Evolutionary conservation across 2,888 invertebrate species (phyloP).

Genomic region (Pterobdella sp.): DNA sequence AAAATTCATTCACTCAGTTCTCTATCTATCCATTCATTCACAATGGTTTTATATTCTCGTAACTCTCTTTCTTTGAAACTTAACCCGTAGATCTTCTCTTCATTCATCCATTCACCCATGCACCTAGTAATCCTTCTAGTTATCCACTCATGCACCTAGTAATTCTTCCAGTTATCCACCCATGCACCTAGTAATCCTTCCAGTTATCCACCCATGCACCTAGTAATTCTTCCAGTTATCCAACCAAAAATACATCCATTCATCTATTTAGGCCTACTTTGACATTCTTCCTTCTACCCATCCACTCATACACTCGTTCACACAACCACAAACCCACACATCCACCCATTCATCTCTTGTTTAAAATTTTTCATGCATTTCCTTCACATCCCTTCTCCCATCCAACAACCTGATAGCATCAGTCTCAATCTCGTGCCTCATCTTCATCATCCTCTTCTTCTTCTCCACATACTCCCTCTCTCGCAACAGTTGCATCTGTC

Average conservation of each 20-base stretch:
- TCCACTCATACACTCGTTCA: background rate
- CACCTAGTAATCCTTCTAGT: no score
- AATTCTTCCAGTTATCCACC: background rate
- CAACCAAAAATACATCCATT: background rate
- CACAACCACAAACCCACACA: background rate
- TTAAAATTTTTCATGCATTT: background rate
- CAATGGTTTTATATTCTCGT: no score
- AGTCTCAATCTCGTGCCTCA: background rate
- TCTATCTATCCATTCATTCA: no score
- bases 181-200: background rate
- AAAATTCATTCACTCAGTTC: no score
- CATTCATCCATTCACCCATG: background rate
- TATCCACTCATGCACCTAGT: background rate
- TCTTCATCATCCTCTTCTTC: constrained; percentile 9
- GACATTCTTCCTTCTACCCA: background rate
- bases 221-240: background rate
- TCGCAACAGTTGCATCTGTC: background rate
- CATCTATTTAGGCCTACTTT: background rate
- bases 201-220: background rate
- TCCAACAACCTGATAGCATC: background rate
- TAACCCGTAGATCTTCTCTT: no score
- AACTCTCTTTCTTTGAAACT: no score
- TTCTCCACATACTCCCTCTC: constrained; percentile 2
- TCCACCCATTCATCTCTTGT: background rate
- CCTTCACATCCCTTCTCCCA: background rate